A percentile compares a stretch with the other conserved stretches of the same genome.
phyloP scores from a whole-genome alignment of 2,888 invertebrate genomes.

The Ethmia dodecea region DNA sequence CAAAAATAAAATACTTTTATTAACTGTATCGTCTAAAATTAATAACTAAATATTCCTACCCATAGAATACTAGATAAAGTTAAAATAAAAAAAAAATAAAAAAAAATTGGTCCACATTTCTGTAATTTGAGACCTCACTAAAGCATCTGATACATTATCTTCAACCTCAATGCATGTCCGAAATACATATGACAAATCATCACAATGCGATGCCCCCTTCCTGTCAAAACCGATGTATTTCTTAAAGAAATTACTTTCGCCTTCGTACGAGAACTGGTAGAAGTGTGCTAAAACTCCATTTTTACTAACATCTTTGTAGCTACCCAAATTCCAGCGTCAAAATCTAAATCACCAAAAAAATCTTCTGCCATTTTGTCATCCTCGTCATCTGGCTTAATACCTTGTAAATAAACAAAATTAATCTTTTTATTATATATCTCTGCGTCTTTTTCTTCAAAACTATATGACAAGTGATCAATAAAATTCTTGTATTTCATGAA shows the following conservation, averaged over 20 bases:
- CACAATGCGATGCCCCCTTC: constrained; percentile 38
- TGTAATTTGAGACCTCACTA: too few relatives aligned
- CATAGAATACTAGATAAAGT: too few relatives aligned
- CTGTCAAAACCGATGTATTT: constrained; percentile 22
- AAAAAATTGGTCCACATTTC: too few relatives aligned
- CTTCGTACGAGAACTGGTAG: constrained; percentile 41
- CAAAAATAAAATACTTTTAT: too few relatives aligned
- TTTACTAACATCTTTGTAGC: constrained; percentile 26
- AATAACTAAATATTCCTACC: too few relatives aligned
- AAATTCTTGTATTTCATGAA: constrained; percentile 30
- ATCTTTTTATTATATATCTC: constrained; percentile 22
- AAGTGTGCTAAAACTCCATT: constrained; percentile 30
- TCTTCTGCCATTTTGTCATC: constrained; percentile 31
- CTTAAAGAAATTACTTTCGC: constrained; percentile 31
- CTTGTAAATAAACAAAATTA: constrained; percentile 19
- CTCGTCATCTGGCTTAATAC: constrained; percentile 10
- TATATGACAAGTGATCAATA: constrained; percentile 25
- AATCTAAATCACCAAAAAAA: constrained; percentile 42
- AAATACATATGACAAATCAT: constrained; percentile 31
- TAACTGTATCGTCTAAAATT: too few relatives aligned
- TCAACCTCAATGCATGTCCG: too few relatives aligned
- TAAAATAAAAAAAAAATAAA: too few relatives aligned
- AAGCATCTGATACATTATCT: too few relatives aligned
- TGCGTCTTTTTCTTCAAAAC: constrained; percentile 22
- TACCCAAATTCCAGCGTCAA: constrained; percentile 34